A percentile compares a stretch with the other conserved stretches of the same genome.
Evolutionary conservation across 92 coral and sea anemone species (phyloP).

Genomic region (Micromussa lordhowensis): DNA sequence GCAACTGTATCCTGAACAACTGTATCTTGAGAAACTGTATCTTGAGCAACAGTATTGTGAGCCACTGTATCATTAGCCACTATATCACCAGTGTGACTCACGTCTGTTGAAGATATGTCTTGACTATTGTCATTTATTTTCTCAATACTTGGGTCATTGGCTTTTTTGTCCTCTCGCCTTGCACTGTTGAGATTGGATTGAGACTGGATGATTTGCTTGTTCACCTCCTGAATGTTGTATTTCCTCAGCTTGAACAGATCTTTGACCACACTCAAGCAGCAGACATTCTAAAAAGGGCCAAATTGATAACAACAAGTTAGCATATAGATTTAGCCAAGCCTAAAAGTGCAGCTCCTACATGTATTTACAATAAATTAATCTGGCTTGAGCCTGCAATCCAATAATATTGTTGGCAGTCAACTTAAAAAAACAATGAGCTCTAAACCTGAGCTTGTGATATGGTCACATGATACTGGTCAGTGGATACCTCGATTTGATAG

Average conservation of each 20-base stretch:
- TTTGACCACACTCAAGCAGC: conserved; percentile 85
- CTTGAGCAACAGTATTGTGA: not conserved
- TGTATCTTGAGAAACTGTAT: not conserved
- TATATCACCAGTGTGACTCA: not conserved
- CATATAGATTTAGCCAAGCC: too few relatives aligned
- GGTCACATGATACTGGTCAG: too few relatives aligned
- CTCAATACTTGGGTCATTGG: not conserved
- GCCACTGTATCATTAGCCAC: not conserved
- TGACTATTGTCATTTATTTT: not conserved
- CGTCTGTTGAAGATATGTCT: not conserved
- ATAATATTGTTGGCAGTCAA: too few relatives aligned
- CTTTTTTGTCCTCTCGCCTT: not conserved
- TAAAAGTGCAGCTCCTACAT: too few relatives aligned
- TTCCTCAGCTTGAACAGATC: conserved; percentile 81
- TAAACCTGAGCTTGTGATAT: too few relatives aligned
- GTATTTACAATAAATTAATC: too few relatives aligned
- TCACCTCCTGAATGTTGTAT: conserved; percentile 90
- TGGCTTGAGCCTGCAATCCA: too few relatives aligned
- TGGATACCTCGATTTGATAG: too few relatives aligned
- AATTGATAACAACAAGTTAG: too few relatives aligned
- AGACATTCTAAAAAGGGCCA: conserved; percentile 67
- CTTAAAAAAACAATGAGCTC: too few relatives aligned
- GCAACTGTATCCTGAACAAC: not conserved
- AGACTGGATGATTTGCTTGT: conserved; percentile 33
- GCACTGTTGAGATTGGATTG: not conserved